phyloP scores from a whole-genome alignment of 2,888 invertebrate genomes.

The Orthonychiurus folsomi region DNA sequence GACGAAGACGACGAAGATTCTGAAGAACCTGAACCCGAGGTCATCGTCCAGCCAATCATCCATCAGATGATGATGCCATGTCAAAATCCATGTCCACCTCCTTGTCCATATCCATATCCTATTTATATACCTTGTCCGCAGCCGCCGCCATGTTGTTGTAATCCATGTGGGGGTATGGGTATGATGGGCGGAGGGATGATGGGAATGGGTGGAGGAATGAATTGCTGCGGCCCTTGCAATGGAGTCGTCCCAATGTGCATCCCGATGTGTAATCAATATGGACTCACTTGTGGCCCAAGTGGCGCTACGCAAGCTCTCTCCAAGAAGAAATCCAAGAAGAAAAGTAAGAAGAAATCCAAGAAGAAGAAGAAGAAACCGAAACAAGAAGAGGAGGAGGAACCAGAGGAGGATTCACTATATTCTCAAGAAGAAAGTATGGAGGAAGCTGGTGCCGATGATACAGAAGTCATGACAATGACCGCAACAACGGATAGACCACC shows the following conservation, averaged over 20 bases:
- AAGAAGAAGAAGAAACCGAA: too few species aligned
- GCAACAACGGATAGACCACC: too few species aligned
- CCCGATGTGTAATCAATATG: constrained; percentile 11
- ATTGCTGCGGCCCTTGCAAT: not conserved
- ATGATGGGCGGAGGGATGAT: not conserved
- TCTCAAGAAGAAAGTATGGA: too few species aligned
- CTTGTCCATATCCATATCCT: constrained; percentile 5
- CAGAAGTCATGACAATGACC: too few species aligned
- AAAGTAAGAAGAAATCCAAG: not conserved
- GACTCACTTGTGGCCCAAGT: not conserved
- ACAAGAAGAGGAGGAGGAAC: too few species aligned
- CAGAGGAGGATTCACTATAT: too few species aligned
- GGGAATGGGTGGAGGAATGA: not conserved
- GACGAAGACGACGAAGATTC: not conserved
- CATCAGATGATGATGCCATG: constrained; percentile 27
- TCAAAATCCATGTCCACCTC: constrained; percentile 8
- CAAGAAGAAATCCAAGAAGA: not conserved
- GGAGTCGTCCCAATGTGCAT: constrained; percentile 16
- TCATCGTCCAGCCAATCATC: constrained; percentile 21
- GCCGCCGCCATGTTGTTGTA: constrained; percentile 7
- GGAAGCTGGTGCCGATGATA: too few species aligned
- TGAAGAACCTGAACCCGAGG: constrained; percentile 5
- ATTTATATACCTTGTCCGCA: constrained; percentile 7
- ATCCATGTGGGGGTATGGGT: constrained; percentile 8
- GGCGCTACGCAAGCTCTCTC: not conserved